Base-by-base conservation (phyloP, 2,888 invertebrate species). In the Scrobipalpa costella region DNA sequence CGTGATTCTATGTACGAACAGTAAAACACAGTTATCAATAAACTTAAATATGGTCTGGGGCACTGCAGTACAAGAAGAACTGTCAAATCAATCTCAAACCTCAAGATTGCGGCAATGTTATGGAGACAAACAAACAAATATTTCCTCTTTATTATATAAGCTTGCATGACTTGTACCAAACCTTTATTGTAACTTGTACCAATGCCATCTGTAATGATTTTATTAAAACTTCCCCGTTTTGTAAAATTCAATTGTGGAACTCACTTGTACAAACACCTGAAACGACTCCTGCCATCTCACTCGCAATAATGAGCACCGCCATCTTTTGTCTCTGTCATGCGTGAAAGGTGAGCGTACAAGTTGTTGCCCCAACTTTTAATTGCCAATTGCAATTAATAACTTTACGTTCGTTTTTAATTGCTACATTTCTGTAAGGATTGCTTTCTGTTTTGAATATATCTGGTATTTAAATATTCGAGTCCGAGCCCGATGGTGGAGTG, bases 241-340 rank as follows among this genome's bases (percentile, higher is more conserved):
- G 21, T 52, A 52, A 52, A 52, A 52, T 52, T 52, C 9, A 52
- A 52, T 21, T 21, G 50, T 52, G 27, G 13, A 52, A 52, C 19
- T 21, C 21, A 52, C 50, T 8, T 11, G 50, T 21, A 27, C 50
- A 21, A 21, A 52, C 50, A 52, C 50, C 50, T 52, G 21, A 13
- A 52, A 27, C 13, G 21, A 21, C 27, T 6, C 13, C 3, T 21
- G 50, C 50, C 13, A 5, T 52, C 50, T 19, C 50, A 27, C 13
- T 52, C 50, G 21, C 50, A 52, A 3, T 21, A 5, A 52, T 52
- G 21, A 11, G 5, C 11, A 13, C 21, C 13, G 11, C 11, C 11
- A 21, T 11, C 13, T 21, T 52, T 11, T 27, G 50, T 52, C 50
- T 52, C 50, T 21, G 27, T 19, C 27, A 21, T 21, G 3, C n/a